Conservation (phyloP, 1,140 invertebrate genomes). For the Maniola jurtina region DNA sequence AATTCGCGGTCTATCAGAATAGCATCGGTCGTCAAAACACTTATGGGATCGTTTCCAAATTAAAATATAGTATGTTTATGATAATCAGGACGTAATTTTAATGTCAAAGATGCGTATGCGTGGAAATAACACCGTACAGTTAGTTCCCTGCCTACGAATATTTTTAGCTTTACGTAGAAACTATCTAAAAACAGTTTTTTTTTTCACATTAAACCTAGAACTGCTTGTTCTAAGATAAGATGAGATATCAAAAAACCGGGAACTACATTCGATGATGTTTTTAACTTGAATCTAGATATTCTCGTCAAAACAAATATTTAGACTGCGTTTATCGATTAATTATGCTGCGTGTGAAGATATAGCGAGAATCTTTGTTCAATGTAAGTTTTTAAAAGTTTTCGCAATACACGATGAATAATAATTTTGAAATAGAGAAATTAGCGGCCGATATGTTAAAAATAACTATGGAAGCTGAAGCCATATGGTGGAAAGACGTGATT, state of each 20-base stretch:
- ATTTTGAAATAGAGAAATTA: neutral
- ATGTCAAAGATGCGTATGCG: too few relatives aligned
- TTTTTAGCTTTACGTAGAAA: too few relatives aligned
- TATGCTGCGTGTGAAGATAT: neutral
- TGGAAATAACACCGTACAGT: too few relatives aligned
- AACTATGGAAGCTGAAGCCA: too few relatives aligned
- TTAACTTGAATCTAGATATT: neutral
- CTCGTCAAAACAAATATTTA: neutral
- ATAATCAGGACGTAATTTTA: neutral
- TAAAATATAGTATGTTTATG: neutral
- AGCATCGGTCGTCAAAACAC: constrained; percentile 13
- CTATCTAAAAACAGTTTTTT: too few relatives aligned
- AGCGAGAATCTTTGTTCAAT: neutral
- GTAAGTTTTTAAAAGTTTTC: neutral
- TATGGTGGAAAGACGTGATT: too few relatives aligned
- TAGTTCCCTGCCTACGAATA: too few relatives aligned
- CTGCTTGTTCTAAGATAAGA: neutral
- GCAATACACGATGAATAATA: neutral
- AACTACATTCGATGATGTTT: neutral
- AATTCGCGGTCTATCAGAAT: constrained; percentile 14
- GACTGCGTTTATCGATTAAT: neutral
- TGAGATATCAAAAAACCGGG: neutral
- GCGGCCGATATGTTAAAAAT: too few relatives aligned
- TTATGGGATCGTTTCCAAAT: neutral
- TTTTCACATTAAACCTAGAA: neutral